Evolutionary conservation across 2,113 vertebrate genomes (phyloP).

Genomic region (Poeciliopsis retropinna): DNA sequence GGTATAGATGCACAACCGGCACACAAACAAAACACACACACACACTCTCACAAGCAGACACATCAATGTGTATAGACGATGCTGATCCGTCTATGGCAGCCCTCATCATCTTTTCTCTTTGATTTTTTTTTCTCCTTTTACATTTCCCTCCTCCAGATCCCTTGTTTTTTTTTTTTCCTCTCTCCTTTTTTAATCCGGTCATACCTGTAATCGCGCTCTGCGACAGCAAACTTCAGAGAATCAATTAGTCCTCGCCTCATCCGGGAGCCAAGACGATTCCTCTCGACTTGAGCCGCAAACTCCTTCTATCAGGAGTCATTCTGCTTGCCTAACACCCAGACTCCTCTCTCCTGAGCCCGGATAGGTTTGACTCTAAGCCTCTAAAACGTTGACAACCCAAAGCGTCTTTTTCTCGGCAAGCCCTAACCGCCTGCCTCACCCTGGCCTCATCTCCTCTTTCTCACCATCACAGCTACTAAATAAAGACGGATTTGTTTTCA

Average conservation of each 20-base stretch:
- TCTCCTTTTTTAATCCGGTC: slow-evolving; percentile 79
- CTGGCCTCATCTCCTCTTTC: slow-evolving; percentile 72
- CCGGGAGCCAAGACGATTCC: slow-evolving; percentile 82
- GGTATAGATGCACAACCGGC: slow-evolving; percentile 26
- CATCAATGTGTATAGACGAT: slow-evolving; percentile 61
- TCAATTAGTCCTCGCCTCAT: slow-evolving; percentile 84
- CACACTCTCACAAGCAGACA: slow-evolving; percentile 54
- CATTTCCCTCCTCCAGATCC: slow-evolving; percentile 76
- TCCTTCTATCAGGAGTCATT: slow-evolving; percentile 86
- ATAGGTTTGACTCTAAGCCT: slow-evolving; percentile 87
- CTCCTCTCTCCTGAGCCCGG: slow-evolving; percentile 84
- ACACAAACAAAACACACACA: slow-evolving; percentile 45
- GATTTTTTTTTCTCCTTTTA: slow-evolving; percentile 73
- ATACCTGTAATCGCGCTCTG: slow-evolving; percentile 81
- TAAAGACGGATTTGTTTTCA: slow-evolving; percentile 77
- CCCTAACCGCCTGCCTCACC: slow-evolving; percentile 75
- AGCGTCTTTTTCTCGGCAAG: slow-evolving; percentile 81
- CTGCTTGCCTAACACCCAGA: slow-evolving; percentile 84
- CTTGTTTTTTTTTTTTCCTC: slow-evolving; percentile 75
- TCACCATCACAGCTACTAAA: slow-evolving; percentile 67
- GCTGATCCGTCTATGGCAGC: slow-evolving; percentile 77
- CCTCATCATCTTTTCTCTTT: slow-evolving; percentile 77
- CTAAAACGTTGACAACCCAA: slow-evolving; percentile 86
- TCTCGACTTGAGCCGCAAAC: slow-evolving; percentile 84
- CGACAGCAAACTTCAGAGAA: slow-evolving; percentile 83